A percentile compares a stretch with the other conserved stretches of the same genome.
These are phyloP conservation scores for Pangasianodon hypophthalmus DNA, from an alignment of 2,113 vertebrate species.

Conservation along the genomic window DNA sequence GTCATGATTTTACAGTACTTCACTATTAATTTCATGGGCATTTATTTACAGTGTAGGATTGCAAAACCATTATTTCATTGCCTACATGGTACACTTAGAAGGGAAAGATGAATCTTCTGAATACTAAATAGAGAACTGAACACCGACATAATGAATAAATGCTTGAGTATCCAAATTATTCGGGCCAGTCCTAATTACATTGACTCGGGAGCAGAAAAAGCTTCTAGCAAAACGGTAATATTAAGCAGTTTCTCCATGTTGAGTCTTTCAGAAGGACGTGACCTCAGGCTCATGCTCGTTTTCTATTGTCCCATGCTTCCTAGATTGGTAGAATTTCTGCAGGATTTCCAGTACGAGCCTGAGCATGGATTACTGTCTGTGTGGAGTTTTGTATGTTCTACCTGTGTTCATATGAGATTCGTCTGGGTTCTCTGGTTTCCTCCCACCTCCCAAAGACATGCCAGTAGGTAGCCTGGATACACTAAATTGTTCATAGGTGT, in stretches of 20 bases:
- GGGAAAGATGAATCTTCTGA: neutral
- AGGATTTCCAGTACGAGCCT: neutral
- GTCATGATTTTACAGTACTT: too few relatives aligned
- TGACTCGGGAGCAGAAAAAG: neutral
- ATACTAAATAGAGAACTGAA: neutral
- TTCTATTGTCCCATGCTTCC: neutral
- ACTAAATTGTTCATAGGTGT: neutral
- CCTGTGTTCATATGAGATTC: neutral
- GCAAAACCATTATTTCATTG: neutral
- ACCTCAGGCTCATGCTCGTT: neutral
- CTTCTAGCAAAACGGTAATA: neutral
- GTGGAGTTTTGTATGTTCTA: neutral
- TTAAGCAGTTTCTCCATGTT: conserved; percentile 1
- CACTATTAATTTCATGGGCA: too few relatives aligned
- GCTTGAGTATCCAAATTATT: neutral
- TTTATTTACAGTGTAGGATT: neutral
- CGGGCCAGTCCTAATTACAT: neutral
- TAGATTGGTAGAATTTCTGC: neutral
- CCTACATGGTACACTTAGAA: neutral
- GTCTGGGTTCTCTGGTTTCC: neutral
- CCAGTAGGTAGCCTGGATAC: neutral
- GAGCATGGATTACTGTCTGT: neutral
- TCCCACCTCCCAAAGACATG: neutral
- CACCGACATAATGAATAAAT: neutral
- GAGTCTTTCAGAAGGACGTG: neutral